Conservation (phyloP, 2,113 vertebrate genomes). For the Physeter macrocephalus region DNA sequence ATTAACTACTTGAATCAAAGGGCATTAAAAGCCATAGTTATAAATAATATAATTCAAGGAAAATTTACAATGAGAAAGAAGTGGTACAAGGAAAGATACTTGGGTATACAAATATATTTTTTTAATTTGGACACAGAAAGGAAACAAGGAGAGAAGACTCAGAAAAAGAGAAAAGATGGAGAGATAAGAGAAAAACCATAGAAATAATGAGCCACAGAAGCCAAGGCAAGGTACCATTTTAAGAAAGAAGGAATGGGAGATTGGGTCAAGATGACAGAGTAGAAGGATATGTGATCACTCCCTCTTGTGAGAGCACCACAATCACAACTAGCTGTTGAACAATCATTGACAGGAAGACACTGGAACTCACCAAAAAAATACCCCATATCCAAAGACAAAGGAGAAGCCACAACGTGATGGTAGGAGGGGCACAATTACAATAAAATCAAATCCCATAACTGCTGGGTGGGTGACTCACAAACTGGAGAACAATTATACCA, state of each 20-base stretch:
- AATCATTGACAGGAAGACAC: too few species aligned
- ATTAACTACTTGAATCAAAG: background rate
- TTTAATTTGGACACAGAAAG: background rate
- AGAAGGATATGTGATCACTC: too few species aligned
- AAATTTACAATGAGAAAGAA: background rate
- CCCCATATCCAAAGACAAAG: too few species aligned
- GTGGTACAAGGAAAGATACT: background rate
- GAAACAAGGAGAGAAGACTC: background rate
- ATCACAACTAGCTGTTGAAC: too few species aligned
- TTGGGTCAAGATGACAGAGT: too few species aligned
- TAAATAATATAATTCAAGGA: background rate
- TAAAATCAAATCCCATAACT: too few species aligned
- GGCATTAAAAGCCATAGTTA: background rate
- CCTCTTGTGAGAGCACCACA: too few species aligned
- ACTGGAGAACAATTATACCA: too few species aligned
- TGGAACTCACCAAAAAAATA: too few species aligned
- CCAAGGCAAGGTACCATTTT: background rate
- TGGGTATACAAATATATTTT: background rate
- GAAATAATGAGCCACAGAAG: background rate
- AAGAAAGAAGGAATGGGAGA: background rate
- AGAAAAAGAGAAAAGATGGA: background rate
- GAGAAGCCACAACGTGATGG: too few species aligned
- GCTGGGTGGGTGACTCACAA: too few species aligned
- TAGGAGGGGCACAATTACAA: too few species aligned
- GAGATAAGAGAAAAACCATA: background rate